phyloP scores from a whole-genome alignment of 2,797 vertebrate species.

The Sebastes kiyomatsui region DNA sequence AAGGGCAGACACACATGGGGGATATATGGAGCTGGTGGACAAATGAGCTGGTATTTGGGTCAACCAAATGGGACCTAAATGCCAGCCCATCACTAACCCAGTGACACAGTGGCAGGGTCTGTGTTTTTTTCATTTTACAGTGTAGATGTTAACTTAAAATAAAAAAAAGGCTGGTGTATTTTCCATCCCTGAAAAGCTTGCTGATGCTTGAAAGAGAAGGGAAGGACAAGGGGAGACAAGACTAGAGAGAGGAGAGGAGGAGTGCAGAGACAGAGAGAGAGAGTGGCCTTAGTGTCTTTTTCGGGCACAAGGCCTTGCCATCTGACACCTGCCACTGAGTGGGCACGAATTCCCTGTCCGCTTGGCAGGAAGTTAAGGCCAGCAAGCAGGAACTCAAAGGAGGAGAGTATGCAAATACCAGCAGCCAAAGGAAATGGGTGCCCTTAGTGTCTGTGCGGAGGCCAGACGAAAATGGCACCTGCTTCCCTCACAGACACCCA shows the following conservation, averaged over 20 bases:
- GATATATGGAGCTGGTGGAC: slow-evolving; percentile 35
- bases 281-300: slow-evolving; percentile 80
- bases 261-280: slow-evolving; percentile 32
- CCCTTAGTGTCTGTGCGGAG: slow-evolving; percentile 70
- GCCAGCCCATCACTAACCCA: slow-evolving; percentile 31
- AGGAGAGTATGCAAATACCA: slow-evolving; percentile 78
- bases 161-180: neutral
- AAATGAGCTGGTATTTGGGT: slow-evolving; percentile 44
- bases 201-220: slow-evolving; percentile 32
- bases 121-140: neutral
- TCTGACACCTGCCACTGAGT: slow-evolving; percentile 88
- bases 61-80: slow-evolving; percentile 37
- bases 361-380: slow-evolving; percentile 83
- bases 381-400: slow-evolving; percentile 81
- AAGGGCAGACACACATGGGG: slow-evolving; percentile 4
- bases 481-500: slow-evolving; percentile 77
- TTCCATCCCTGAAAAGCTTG: slow-evolving; percentile 27
- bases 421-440: slow-evolving; percentile 79
- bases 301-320: slow-evolving; percentile 81
- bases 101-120: slow-evolving; percentile 7
- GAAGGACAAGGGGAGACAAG: slow-evolving; percentile 15
- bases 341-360: slow-evolving; percentile 79
- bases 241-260: slow-evolving; percentile 33
- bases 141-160: neutral
- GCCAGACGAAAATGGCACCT: slow-evolving; percentile 79